phyloP scores from a whole-genome alignment of 2,113 vertebrate species.

The Gracilinanus agilis region DNA sequence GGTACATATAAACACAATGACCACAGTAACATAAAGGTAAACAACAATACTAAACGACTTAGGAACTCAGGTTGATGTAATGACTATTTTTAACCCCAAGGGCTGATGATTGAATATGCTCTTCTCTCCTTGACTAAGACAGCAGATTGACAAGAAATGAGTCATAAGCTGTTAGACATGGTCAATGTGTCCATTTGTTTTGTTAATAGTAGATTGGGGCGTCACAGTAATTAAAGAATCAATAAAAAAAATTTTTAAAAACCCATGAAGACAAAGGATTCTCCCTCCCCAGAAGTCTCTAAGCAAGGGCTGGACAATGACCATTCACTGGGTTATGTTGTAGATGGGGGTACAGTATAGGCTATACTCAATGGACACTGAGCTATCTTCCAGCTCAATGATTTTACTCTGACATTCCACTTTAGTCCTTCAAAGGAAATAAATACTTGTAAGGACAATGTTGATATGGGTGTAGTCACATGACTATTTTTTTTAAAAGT shows the following conservation, averaged over 20 bases:
- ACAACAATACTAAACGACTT: too few relatives aligned
- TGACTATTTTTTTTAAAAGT: background rate
- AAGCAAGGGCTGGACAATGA: background rate
- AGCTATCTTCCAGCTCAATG: background rate
- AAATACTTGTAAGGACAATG: background rate
- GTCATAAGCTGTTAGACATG: too few relatives aligned
- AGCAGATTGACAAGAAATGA: too few relatives aligned
- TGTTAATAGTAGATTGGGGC: background rate
- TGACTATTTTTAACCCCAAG: background rate
- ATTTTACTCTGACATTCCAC: background rate
- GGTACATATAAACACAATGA: too few relatives aligned
- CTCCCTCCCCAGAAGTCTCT: background rate
- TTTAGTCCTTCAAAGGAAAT: background rate
- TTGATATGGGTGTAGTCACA: background rate
- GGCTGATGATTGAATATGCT: too few relatives aligned
- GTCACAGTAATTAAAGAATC: background rate
- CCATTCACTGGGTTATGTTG: background rate
- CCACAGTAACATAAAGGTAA: too few relatives aligned
- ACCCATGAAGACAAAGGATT: background rate
- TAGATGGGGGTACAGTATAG: background rate
- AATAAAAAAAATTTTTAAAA: background rate
- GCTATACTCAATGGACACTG: background rate
- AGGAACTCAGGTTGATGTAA: too few relatives aligned
- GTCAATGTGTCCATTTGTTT: background rate
- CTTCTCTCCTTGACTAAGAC: background rate